Base-by-base conservation (phyloP, 2,113 vertebrate genomes). In the Acinonyx jubatus region DNA sequence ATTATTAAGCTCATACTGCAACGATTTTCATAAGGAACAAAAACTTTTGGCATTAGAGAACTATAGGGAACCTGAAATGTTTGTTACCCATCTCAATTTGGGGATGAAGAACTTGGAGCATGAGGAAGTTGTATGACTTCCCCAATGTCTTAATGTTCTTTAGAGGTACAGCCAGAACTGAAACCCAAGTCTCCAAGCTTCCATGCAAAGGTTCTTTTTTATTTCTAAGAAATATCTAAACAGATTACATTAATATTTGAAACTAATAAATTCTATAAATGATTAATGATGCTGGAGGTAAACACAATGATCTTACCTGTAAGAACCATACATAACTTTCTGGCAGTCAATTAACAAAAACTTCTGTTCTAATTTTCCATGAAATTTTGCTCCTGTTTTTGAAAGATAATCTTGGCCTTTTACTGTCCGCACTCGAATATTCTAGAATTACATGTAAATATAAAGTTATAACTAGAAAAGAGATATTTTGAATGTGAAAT, bases 301-400 rank as follows among this genome's bases (percentile, higher is more conserved):
- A 73, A 94, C 8, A 36, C 5, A 89, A 50, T 81, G 16, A 83
- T 94, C 98, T 99, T 99, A 99, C 99, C 99, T 99, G 99, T 99
- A 99, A 95, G 99, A 99, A 95, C 99, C 99, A 86, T 99, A 99
- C 96, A 99, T 98, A 33, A 99, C 99, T 94, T 99, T 99, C 88
- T 99, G 99, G 98, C 99, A 99, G 97, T 99, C 99, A 84, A 99
- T 98, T 97, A 99, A 98, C 86, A 99, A 97, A 99, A 99, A 99
- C 96, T 99, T 99, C 98, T 99, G 99, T 97, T 99, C 99, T 99
- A 99, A 99, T 98, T 99, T 99, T 38, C 99, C 99, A 93, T 99
- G 98, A 98, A 99, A 99, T 99, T 99, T 99, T 88, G 99, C 99
- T 97, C 99, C 99, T 61, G 99, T 99, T 98, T 99, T 99, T 98